Base-by-base conservation (phyloP, 1,140 invertebrate genomes). In the Camponotus vicinus region DNA sequence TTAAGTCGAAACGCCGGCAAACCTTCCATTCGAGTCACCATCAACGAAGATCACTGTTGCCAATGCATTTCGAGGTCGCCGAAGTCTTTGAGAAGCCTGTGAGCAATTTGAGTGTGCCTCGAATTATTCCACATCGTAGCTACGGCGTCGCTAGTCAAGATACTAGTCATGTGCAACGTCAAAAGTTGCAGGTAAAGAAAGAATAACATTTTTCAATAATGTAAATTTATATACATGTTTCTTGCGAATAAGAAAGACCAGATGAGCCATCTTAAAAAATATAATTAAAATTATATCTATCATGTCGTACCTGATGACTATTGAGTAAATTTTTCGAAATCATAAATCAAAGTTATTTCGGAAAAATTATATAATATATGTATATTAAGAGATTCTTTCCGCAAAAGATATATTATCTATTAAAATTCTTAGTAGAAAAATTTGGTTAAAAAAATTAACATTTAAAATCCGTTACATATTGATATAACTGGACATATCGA, bases 11-110 rank as follows among this genome's bases (percentile, higher is more conserved):
- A 88, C 92, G 94, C 76, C 92, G 94, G 49, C 94, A 95, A 87
- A 95, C 94, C 59, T 95, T 95, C 85, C 94, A 95, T 52, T 93
- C 94, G 6, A 93, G 94, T 37, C 94, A 95, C 11, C 93, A 92
- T 6, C 91, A 92, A 55, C 90, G 87, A 21, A 89, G 91, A 13
- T 90, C 93, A 9, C 85, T 94, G 42, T 76, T 90, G 27, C 92
- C 93, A 32, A 94, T 93, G 92, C 94, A 94, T 61, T 94, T 95
- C 64, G 94, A 95, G 67, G 94, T 94, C 21, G 89, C 93, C 21
- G 94, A 95, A 76, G 91, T 94, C 27, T 94, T 94, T 40, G 93
- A 94, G 32, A 94, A 93, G 49, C 94, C 94, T n/a, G 88, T 91
- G 32, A 94, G 91, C 86, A 95, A 95, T 84, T 71, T 95, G 21